These are phyloP conservation scores for Procavia capensis DNA, from an alignment of 2,113 vertebrate species.

Conservation along the genomic window DNA sequence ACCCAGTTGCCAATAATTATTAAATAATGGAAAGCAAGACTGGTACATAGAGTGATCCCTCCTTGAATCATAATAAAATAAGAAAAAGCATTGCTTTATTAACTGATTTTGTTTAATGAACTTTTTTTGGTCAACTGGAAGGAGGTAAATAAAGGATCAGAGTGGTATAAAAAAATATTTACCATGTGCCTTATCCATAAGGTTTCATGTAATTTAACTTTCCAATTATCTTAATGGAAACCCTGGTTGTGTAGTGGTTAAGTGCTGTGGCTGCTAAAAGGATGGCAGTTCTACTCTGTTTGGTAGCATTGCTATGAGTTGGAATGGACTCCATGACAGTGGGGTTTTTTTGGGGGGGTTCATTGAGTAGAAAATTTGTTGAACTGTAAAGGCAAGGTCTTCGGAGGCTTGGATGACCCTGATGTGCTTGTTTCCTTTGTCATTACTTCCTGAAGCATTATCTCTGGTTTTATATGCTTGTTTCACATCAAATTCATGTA, in stretches of 20 bases:
- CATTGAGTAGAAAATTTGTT: too few relatives aligned
- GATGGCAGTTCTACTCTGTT: too few relatives aligned
- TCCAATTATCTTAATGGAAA: neutral
- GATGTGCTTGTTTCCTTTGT: neutral
- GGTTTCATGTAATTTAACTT: neutral
- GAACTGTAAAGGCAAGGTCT: neutral
- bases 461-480: neutral
- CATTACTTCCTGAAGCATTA: neutral
- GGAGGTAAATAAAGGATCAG: neutral
- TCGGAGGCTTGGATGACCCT: neutral
- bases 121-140: neutral
- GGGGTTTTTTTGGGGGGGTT: too few relatives aligned
- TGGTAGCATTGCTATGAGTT: too few relatives aligned
- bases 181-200: neutral
- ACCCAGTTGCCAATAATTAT: neutral
- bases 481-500: neutral
- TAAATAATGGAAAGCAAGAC: neutral
- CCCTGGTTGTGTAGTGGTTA: too few relatives aligned
- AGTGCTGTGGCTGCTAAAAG: too few relatives aligned
- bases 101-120: neutral
- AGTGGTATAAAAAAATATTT: neutral
- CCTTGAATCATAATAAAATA: slow-evolving; percentile 35
- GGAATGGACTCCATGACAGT: too few relatives aligned
- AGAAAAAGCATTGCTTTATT: neutral
- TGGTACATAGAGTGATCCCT: neutral